phyloP scores from a whole-genome alignment of 2,888 invertebrate genomes.

The Microplitis deprimator region DNA sequence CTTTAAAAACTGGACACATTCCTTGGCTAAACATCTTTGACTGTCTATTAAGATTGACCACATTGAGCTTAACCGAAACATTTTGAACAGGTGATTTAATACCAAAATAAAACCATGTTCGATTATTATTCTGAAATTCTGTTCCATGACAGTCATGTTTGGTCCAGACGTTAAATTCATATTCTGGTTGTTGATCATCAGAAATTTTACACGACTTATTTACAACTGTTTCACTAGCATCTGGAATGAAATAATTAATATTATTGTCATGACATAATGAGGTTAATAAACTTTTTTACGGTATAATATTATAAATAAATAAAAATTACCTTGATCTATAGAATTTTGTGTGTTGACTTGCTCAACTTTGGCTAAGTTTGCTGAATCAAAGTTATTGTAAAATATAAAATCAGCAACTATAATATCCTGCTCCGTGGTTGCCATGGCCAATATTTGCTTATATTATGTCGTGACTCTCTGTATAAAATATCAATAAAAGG shows the following conservation, averaged over 20 bases:
- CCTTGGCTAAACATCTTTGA: slow-evolving; percentile 93
- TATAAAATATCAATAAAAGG: slow-evolving; percentile 20
- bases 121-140: slow-evolving; percentile 88
- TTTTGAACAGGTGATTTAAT: slow-evolving; percentile 76
- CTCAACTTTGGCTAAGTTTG: slow-evolving; percentile 88
- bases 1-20: slow-evolving; percentile 86
- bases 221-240: slow-evolving; percentile 44
- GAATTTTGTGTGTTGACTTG: slow-evolving; percentile 73
- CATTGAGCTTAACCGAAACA: slow-evolving; percentile 81
- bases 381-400: slow-evolving; percentile 91
- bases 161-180: slow-evolving; percentile 93
- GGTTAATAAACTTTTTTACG: slow-evolving; percentile 51
- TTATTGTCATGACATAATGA: slow-evolving; percentile 1
- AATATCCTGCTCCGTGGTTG: slow-evolving; percentile 71
- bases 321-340: slow-evolving; percentile 63
- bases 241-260: slow-evolving; percentile 31
- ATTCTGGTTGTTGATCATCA: slow-evolving; percentile 76
- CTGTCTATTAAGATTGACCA: slow-evolving; percentile 91
- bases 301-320: slow-evolving; percentile 72
- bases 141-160: slow-evolving; percentile 91
- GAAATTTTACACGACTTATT: slow-evolving; percentile 37
- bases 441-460: slow-evolving; percentile 54
- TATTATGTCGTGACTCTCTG: slow-evolving; percentile 3
- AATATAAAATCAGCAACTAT: slow-evolving; percentile 85
- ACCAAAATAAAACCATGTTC: slow-evolving; percentile 95